These are phyloP conservation scores for Melanotaenia pygmaea DNA, from an alignment of 2,797 vertebrate genomes.

Conservation along the genomic window DNA sequence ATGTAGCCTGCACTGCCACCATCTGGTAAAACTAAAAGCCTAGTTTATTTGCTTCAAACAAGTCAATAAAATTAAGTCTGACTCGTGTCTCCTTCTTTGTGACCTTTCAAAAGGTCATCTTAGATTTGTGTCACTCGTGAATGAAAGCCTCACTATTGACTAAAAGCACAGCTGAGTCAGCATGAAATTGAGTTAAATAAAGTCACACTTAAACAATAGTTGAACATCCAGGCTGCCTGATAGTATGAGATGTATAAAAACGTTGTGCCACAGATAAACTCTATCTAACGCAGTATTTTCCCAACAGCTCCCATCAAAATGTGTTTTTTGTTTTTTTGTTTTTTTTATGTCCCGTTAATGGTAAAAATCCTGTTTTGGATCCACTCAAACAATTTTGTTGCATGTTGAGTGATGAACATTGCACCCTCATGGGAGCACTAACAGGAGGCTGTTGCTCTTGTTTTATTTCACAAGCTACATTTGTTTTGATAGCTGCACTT, in stretches of 20 bases:
- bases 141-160: background rate
- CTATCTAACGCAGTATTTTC: slow-evolving; percentile 16
- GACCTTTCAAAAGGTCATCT: background rate
- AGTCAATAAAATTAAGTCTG: background rate
- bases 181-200: slow-evolving; percentile 12
- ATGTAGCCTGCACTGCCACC: background rate
- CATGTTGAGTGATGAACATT: slow-evolving; percentile 37
- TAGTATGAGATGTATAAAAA: background rate
- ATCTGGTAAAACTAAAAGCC: background rate
- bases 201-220: slow-evolving; percentile 10
- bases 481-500: slow-evolving; percentile 44
- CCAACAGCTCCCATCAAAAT: slow-evolving; percentile 7
- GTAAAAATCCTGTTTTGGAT: slow-evolving; percentile 32
- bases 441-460: slow-evolving; percentile 13
- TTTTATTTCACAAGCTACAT: slow-evolving; percentile 11
- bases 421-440: slow-evolving; percentile 30
- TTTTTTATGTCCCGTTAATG: background rate
- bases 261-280: slow-evolving; percentile 3
- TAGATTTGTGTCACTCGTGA: background rate
- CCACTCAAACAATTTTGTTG: slow-evolving; percentile 15
- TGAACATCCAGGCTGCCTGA: slow-evolving; percentile 8
- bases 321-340: background rate
- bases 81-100: background rate
- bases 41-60: background rate
- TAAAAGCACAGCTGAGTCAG: background rate